Evolutionary conservation across 2,113 vertebrate genomes (phyloP).

Genomic region (Nematolebias whitei): DNA sequence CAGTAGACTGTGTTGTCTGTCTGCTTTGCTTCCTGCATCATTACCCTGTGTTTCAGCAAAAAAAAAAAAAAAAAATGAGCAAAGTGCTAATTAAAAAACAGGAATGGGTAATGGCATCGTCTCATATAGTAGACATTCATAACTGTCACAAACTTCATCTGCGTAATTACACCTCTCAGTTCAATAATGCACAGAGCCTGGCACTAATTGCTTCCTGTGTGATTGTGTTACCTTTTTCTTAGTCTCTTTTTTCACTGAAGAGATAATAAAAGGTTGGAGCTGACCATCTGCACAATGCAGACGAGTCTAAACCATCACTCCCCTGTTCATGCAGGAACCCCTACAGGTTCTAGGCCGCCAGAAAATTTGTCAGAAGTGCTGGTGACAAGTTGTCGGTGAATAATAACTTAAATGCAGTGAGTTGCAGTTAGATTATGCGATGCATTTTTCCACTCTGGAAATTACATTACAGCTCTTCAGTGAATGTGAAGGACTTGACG

Average conservation of each 20-base stretch:
- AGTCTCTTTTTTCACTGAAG: slow-evolving; percentile 24
- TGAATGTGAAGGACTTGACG: slow-evolving; percentile 71
- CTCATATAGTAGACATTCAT: slow-evolving; percentile 49
- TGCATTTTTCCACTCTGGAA: slow-evolving; percentile 65
- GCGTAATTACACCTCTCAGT: slow-evolving; percentile 74
- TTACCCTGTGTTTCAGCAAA: slow-evolving; percentile 35
- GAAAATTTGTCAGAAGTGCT: slow-evolving; percentile 43
- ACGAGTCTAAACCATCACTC: slow-evolving; percentile 31
- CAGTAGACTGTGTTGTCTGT: neutral
- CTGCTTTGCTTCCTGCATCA: slow-evolving; percentile 36
- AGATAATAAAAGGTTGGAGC: slow-evolving; percentile 52
- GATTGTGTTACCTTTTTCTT: slow-evolving; percentile 71
- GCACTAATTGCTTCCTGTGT: slow-evolving; percentile 74
- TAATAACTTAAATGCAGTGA: slow-evolving; percentile 54
- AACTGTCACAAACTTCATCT: slow-evolving; percentile 67
- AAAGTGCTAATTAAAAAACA: slow-evolving; percentile 55
- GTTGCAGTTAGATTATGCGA: slow-evolving; percentile 33
- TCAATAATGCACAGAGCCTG: slow-evolving; percentile 70
- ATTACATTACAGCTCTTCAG: slow-evolving; percentile 70
- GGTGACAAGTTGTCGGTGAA: slow-evolving; percentile 58
- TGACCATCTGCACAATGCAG: slow-evolving; percentile 62
- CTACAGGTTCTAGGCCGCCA: slow-evolving; percentile 42
- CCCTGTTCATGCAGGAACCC: slow-evolving; percentile 33
- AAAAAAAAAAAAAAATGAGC: slow-evolving; percentile 26
- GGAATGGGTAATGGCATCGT: slow-evolving; percentile 41